phyloP scores from a whole-genome alignment of 2,888 invertebrate species.

The Dilophus febrilis region DNA sequence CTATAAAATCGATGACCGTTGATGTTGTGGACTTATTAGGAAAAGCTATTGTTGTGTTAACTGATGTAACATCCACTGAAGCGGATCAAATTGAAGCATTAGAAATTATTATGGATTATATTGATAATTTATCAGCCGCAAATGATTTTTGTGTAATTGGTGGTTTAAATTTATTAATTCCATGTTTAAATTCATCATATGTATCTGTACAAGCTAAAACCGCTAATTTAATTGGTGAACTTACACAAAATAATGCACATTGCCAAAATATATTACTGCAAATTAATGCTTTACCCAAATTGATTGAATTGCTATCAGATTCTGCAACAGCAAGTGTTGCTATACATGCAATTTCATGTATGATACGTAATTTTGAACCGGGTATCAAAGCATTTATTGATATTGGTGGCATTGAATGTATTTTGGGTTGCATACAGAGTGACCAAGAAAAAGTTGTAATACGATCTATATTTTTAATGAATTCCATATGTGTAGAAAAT shows the following conservation, averaged over 20 bases:
- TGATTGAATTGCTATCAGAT: conserved; percentile 42
- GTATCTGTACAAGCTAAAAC: conserved; percentile 42
- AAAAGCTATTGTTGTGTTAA: conserved; percentile 40
- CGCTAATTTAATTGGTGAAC: conserved; percentile 53
- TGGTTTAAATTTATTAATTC: conserved; percentile 54
- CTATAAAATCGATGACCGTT: conserved; percentile 49
- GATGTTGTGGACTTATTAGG: conserved; percentile 50
- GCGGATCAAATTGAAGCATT: conserved; percentile 44
- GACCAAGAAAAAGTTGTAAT: conserved; percentile 40
- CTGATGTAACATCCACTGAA: conserved; percentile 32
- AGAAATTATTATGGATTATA: conserved; percentile 46
- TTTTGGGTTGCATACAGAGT: conserved; percentile 37
- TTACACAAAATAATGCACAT: conserved; percentile 73
- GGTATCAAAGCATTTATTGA: conserved; percentile 42
- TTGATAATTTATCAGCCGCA: conserved; percentile 63
- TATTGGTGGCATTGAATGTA: conserved; percentile 45
- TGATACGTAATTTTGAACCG: conserved; percentile 43
- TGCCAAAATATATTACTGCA: conserved; percentile 59
- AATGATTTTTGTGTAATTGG: conserved; percentile 75
- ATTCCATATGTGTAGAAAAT: conserved; percentile 37
- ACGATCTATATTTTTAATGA: conserved; percentile 57
- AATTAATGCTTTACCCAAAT: conserved; percentile 41
- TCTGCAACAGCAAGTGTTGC: conserved; percentile 40
- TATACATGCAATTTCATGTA: conserved; percentile 64
- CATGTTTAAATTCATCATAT: conserved; percentile 45